Percentiles rank a stretch among this genome's conserved stretches.
Conservation (phyloP, 2,113 vertebrate species). For the Cavia porcellus region DNA sequence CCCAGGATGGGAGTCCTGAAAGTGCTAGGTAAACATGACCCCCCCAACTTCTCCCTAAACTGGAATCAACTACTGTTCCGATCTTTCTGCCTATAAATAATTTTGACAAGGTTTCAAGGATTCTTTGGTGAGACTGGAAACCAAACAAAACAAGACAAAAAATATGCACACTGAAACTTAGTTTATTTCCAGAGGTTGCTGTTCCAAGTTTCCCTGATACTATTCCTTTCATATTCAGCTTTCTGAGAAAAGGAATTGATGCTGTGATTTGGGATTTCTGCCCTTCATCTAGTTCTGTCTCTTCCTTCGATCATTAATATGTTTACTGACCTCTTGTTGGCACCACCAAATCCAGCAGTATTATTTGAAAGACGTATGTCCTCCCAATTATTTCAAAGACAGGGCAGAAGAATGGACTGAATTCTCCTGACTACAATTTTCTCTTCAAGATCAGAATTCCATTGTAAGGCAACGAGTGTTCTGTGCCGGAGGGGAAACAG, state of each 20-base stretch:
- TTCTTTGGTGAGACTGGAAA: neutral
- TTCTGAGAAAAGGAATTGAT: neutral
- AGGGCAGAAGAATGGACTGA: slow-evolving; percentile 29
- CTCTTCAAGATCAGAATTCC: slow-evolving; percentile 57
- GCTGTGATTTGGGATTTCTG: slow-evolving; percentile 40
- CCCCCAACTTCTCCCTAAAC: neutral
- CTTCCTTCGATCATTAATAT: slow-evolving; percentile 50
- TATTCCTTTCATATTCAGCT: neutral
- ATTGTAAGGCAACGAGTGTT: slow-evolving; percentile 25
- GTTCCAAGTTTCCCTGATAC: slow-evolving; percentile 9
- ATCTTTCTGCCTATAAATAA: neutral
- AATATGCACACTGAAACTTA: neutral
- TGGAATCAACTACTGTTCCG: neutral
- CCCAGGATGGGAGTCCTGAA: neutral
- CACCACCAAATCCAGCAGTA: slow-evolving; percentile 18
- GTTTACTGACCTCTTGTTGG: slow-evolving; percentile 61
- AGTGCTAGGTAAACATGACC: neutral
- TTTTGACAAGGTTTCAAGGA: neutral
- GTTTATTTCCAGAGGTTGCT: neutral
- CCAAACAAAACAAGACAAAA: neutral
- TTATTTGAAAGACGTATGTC: slow-evolving; percentile 58
- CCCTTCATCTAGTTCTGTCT: slow-evolving; percentile 12
- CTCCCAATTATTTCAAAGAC: slow-evolving; percentile 63
- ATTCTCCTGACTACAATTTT: slow-evolving; percentile 63
- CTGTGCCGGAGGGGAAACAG: slow-evolving; percentile 5